A percentile compares a stretch with the other conserved stretches of the same genome.
Conservation (phyloP, 2,888 invertebrate species). For the Andrena hattorfiana region DNA sequence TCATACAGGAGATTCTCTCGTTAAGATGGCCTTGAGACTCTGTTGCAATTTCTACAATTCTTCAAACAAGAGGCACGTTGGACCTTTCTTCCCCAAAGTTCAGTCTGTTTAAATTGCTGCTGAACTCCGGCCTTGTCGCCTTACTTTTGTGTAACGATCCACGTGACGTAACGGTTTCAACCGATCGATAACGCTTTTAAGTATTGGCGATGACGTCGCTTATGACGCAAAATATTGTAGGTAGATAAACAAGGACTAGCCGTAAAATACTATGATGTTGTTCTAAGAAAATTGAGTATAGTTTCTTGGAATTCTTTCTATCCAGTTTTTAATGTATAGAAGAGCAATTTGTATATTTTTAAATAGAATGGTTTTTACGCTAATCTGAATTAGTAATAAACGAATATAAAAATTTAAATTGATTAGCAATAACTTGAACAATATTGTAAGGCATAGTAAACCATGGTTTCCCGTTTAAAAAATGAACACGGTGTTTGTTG, state of each 20-base stretch:
- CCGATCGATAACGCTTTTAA: not conserved
- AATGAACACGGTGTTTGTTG: too few relatives aligned
- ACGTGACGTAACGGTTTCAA: slow-evolving; percentile 15
- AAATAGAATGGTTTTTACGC: too few relatives aligned
- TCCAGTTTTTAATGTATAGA: too few relatives aligned
- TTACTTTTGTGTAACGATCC: not conserved
- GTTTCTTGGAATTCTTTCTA: too few relatives aligned
- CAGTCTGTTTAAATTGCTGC: slow-evolving; percentile 20
- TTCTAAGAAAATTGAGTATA: not conserved
- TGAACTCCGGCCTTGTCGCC: not conserved
- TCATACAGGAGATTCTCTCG: slow-evolving; percentile 20
- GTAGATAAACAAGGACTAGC: not conserved
- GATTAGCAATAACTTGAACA: too few relatives aligned
- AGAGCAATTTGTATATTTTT: too few relatives aligned
- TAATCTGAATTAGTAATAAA: too few relatives aligned
- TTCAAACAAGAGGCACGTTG: slow-evolving; percentile 8
- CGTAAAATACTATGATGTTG: not conserved
- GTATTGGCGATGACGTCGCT: not conserved
- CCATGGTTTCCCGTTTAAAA: too few relatives aligned
- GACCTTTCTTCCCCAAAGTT: slow-evolving; percentile 26
- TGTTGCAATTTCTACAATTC: slow-evolving; percentile 61
- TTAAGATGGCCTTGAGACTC: slow-evolving; percentile 49
- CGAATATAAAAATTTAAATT: too few relatives aligned
- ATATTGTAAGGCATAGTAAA: too few relatives aligned
- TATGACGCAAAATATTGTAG: not conserved